Evolutionary conservation across 2,888 invertebrate genomes (phyloP), one percentile per base, ranked within the genome.

Genomic region (Physocephala rufipes): DNA sequence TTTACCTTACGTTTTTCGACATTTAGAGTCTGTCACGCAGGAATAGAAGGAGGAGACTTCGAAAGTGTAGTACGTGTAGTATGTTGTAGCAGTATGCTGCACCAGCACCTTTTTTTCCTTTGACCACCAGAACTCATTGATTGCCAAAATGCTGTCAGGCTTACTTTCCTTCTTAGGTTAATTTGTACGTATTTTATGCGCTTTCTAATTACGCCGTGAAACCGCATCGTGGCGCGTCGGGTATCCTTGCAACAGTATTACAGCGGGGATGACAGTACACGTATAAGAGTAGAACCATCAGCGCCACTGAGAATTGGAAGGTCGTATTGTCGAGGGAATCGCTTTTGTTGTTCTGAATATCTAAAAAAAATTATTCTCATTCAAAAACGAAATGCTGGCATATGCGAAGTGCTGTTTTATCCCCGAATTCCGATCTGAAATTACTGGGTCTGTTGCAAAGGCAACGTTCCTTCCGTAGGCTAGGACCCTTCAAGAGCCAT

Each of bases 1-100:
- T 67, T 73, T 81, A 83, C 81, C 81, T 81, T 81, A 81, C 81
- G 81, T 83, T 81, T 81, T 82, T 82, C 82, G 81, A 83, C 83
- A 77, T 79, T 81, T 81, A 77, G 81, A 80, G 83, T 81, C 81
- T 81, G 81, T 83, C 77, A 77, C n/a, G n/a, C n/a, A n/a, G n/a
- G 77, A 79, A 78, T 82, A 77, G 81, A 77, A 36, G 36, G 36
- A 36, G 36, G 36, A 36, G 36, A 9, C 4, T 36, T 36, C 9
- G 36, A 36, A 36, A 36, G 36, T 9, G 36, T n/a, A n/a, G 59
- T 59, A 58, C 45, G 2, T 15, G 58, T 43, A 21, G 30, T 36
- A 49, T 1, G 47, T 24, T 28, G 19, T 19, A 12, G 45, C 49
- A 47, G 49, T n/a, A 26, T 47, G 64, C 49, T 15, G 49, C 64